Evolutionary conservation across 2,888 invertebrate species (phyloP).

Genomic region (Tridacna crocea): DNA sequence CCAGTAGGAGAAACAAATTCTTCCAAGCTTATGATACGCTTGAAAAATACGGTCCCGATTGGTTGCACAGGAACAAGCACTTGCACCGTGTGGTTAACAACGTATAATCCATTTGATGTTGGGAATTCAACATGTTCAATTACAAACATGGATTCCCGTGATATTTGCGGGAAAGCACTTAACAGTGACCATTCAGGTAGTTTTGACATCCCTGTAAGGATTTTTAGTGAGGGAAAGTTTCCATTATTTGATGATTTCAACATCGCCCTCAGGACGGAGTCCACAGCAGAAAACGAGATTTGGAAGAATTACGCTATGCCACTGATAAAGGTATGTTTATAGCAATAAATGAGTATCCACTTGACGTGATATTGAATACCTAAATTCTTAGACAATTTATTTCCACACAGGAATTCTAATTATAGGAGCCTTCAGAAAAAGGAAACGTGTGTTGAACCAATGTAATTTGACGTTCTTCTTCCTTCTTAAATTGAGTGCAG

Average conservation of each 20-base stretch:
- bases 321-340: not conserved
- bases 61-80: not conserved
- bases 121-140: not conserved
- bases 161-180: not conserved
- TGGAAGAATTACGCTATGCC: not conserved
- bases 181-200: not conserved
- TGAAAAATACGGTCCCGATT: not conserved
- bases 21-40: not conserved
- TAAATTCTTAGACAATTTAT: too few relatives aligned
- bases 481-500: too few relatives aligned
- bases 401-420: too few relatives aligned
- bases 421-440: too few relatives aligned
- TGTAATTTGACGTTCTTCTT: too few relatives aligned
- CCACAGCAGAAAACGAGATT: not conserved
- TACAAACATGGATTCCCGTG: not conserved
- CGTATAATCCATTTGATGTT: not conserved
- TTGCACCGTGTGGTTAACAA: slow-evolving; percentile 4
- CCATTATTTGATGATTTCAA: not conserved
- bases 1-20: not conserved
- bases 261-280: not conserved
- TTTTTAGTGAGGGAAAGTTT: not conserved
- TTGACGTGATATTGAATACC: too few relatives aligned
- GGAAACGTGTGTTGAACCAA: too few relatives aligned
- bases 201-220: not conserved
- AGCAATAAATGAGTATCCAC: too few relatives aligned